Evolutionary conservation across 2,113 vertebrate genomes (phyloP), one percentile per base, ranked within the genome.

Genomic region (Pandion haliaetus): DNA sequence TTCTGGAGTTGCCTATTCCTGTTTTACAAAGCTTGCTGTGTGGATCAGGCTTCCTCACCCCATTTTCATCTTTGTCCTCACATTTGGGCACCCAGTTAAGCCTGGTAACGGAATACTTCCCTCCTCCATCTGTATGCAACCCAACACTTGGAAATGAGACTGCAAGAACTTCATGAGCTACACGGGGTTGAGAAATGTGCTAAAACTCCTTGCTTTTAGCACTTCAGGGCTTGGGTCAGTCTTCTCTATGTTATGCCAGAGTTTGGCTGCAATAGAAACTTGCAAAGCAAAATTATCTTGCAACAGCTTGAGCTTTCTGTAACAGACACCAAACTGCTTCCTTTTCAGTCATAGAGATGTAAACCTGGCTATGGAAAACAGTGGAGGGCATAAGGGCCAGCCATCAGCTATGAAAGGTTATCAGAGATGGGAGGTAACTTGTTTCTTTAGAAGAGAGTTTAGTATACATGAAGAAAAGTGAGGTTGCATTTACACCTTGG

Each of bases 221-320:
- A 2, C 23, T 32, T 28, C 5, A 42, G 18, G 32, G 6, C 12
- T 25, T 16, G 32, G 47, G 14, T 50, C 73, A 32, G 13, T 29
- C 13, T 57, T 29, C 7, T 42, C 28, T 16, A 0, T 18, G 29
- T 23, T 80, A 12, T 0, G 3, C 12, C 1, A 1, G 15, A 24
- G 45, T 47, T 77, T 31, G 63, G 42, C 58, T 36, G 26, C 20
- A 21, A 12, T 0, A 36, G 34, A 67, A 78, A 47, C 17, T 10
- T 1, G 17, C 8, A 18, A 79, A 74, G 29, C 19, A 54, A 29
- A 36, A 8, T 25, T 23, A 28, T 3, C 3, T 62, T 62, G 10
- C 24, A 36, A 20, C 42, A 69, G 28, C 19, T 45, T n/a, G 38
- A 55, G 18, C 18, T 73, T 69, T 42, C 38, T 70, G 20, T 58